Percentiles rank a stretch among this genome's conserved stretches.
Conservation (phyloP, 2,113 vertebrate genomes). For the Megaceryle torquata region DNA sequence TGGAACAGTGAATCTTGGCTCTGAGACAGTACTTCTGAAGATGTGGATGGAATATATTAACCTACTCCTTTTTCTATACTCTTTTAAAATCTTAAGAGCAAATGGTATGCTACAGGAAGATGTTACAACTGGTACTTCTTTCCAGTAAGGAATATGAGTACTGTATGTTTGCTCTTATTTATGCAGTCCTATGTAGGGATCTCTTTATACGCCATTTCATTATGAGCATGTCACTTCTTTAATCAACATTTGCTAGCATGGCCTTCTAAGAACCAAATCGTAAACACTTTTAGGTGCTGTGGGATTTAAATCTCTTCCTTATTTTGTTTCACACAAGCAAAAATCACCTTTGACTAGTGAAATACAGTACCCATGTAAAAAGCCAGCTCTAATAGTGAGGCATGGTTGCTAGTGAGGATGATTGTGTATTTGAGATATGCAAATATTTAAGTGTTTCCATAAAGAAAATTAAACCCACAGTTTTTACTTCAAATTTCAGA, state of each 20-base stretch:
- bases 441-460: background rate
- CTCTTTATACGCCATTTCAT: background rate
- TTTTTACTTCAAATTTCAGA: background rate
- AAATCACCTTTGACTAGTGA: background rate
- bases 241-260: background rate
- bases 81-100: background rate
- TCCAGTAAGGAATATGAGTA: background rate
- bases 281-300: background rate
- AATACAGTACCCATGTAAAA: background rate
- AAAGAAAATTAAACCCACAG: background rate
- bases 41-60: background rate
- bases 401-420: background rate
- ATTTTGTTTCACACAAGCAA: background rate
- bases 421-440: background rate
- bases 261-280: background rate
- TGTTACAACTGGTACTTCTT: background rate
- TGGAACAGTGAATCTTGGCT: background rate
- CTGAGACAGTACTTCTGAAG: background rate
- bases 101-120: background rate
- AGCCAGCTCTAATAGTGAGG: background rate
- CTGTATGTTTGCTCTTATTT: background rate
- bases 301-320: background rate
- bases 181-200: background rate
- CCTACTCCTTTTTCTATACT: background rate
- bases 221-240: background rate